phyloP scores from a whole-genome alignment of 2,113 vertebrate genomes.

The Vidua chalybeata region DNA sequence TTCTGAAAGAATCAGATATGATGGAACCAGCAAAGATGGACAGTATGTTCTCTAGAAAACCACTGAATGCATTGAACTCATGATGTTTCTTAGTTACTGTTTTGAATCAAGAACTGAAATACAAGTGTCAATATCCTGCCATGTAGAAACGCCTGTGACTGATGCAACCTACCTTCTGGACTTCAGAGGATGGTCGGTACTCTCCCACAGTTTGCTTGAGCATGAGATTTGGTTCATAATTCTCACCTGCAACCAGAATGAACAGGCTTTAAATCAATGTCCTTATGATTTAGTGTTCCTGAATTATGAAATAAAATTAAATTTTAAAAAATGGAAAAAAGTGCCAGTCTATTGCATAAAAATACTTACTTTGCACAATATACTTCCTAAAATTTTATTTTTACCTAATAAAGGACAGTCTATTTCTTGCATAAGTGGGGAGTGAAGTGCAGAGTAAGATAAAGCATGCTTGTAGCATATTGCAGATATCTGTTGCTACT shows the following conservation, averaged over 20 bases:
- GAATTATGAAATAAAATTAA: neutral
- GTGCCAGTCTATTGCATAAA: neutral
- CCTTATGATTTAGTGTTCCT: neutral
- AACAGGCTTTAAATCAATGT: neutral
- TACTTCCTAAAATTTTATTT: neutral
- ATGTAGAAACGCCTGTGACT: neutral
- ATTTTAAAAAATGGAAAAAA: neutral
- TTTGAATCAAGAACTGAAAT: neutral
- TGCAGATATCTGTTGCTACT: neutral
- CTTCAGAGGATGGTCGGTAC: neutral
- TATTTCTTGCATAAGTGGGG: neutral
- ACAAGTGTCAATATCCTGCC: neutral
- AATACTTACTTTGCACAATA: neutral
- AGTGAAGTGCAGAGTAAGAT: neutral
- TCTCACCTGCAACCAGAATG: neutral
- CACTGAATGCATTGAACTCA: fast-evolving
- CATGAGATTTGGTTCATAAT: neutral
- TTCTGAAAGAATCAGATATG: neutral
- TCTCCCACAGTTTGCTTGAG: neutral
- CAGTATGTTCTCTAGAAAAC: neutral
- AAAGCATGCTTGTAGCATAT: neutral
- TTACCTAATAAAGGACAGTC: neutral
- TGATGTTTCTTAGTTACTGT: neutral
- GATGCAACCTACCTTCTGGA: neutral
- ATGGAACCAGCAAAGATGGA: neutral